Evolutionary conservation across 2,113 vertebrate genomes (phyloP).

Genomic region (Megatriorchis doriae): DNA sequence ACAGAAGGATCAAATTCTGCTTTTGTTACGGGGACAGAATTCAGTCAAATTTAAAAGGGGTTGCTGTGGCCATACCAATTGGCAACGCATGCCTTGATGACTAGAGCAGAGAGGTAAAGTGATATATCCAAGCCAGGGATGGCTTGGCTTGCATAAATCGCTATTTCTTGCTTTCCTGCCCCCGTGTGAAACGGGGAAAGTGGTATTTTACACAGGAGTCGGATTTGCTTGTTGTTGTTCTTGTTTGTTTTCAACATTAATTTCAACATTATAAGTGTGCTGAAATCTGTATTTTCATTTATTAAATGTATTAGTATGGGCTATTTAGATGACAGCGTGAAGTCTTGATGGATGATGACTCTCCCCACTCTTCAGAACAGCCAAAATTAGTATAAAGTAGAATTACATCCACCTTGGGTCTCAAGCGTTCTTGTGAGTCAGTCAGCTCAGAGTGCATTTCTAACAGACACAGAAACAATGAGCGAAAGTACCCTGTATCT

Average conservation of each 20-base stretch:
- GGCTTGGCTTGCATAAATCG: neutral
- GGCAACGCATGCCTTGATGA: neutral
- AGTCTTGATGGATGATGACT: neutral
- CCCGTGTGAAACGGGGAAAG: neutral
- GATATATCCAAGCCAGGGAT: neutral
- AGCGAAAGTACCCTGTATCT: neutral
- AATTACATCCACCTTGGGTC: neutral
- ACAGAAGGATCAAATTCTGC: neutral
- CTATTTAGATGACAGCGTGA: neutral
- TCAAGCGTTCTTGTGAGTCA: neutral
- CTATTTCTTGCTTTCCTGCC: neutral
- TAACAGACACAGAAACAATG: neutral
- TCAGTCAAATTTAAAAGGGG: neutral
- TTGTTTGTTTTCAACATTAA: neutral
- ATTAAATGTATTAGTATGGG: neutral
- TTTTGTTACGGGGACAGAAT: fast-evolving
- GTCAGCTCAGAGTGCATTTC: neutral
- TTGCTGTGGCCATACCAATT: neutral
- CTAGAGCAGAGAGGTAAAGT: neutral
- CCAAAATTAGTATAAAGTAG: neutral
- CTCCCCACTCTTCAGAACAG: neutral
- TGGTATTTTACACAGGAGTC: neutral
- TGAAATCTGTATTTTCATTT: neutral
- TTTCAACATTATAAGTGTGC: neutral
- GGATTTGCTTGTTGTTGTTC: neutral